Evolutionary conservation across 92 coral and sea anemone genomes (phyloP).

Genomic region (Palythoa grandis): DNA sequence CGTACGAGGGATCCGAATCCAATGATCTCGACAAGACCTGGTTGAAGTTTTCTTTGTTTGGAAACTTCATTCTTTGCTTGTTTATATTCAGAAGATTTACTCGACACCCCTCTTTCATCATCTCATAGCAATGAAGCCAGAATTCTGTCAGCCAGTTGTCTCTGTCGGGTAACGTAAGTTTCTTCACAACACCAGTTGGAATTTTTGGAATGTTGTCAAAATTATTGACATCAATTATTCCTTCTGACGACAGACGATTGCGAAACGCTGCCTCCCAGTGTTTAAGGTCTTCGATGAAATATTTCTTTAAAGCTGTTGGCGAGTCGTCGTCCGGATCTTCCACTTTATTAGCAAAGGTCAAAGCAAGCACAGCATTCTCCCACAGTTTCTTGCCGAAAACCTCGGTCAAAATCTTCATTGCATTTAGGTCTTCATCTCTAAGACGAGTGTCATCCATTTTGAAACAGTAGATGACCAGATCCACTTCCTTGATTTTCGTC

Average conservation of each 20-base stretch:
- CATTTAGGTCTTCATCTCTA: conserved; percentile 17
- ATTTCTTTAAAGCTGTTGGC: not conserved
- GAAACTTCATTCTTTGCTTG: too few species aligned
- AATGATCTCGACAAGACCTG: too few species aligned
- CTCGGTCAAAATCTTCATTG: conserved; percentile 41
- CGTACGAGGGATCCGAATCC: too few species aligned
- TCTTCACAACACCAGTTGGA: not conserved
- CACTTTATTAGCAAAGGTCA: not conserved
- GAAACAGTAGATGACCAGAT: too few species aligned
- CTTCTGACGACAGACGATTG: not conserved
- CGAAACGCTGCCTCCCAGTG: conserved; percentile 18
- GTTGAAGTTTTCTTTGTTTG: too few species aligned
- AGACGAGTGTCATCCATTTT: not conserved
- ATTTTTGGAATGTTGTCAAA: conserved; percentile 11
- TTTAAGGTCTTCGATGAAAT: conserved; percentile 10
- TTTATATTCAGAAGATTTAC: too few species aligned
- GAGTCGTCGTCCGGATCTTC: conserved; percentile 47
- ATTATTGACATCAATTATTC: not conserved
- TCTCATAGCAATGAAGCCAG: too few species aligned
- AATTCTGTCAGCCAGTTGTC: too few species aligned
- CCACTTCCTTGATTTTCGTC: not conserved
- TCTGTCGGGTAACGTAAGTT: too few species aligned
- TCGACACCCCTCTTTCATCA: too few species aligned
- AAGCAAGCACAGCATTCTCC: conserved; percentile 49
- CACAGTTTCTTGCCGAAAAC: conserved; percentile 49